Evolutionary conservation across 2,888 invertebrate species (phyloP), one percentile per base, ranked within the genome.

Genomic region (Tipula unca): DNA sequence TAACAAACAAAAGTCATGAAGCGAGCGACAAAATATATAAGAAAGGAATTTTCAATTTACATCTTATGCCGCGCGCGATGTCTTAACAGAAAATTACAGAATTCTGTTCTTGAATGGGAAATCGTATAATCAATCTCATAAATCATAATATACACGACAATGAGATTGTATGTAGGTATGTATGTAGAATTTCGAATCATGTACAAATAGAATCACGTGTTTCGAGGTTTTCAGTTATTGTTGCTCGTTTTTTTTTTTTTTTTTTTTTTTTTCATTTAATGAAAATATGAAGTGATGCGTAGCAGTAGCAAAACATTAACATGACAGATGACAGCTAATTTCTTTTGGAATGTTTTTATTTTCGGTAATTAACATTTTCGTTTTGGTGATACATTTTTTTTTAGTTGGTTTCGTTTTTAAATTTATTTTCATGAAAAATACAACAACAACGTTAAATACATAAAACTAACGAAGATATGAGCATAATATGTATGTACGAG

Each of bases 251-350:
- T 69, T 69, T 10, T 3, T 32, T 32, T 32, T 32, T n/a, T n/a
- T 69, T 69, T 82, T 82, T 82, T 14, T 82, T 82, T 82, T 29
- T 83, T 83, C 32, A 83, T 83, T 83, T 32, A 83, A 83, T 83
- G 35, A 83, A 35, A 83, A 84, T 36, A 84, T 36, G 32, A 84
- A 84, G 35, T 36, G 84, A 84, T 84, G 84, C 84, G 84, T 84
- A 84, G 84, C 83, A 29, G 35, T 83, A 29, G 29, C 32, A 29
- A 83, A 83, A 83, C 83, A 83, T 83, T 35, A 83, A 83, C 83
- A 84, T 84, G 84, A 84, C 84, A 84, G 84, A 84, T 84, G 84
- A 84, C 84, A 84, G 84, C 84, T 36, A 84, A 84, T 83, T 83
- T 83, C 83, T 83, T 83, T 83, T 83, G 83, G 83, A 83, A 83